A percentile compares a stretch with the other conserved stretches of the same genome.
Conservation (phyloP, 2,888 invertebrate species). For the Penaeus monodon region DNA sequence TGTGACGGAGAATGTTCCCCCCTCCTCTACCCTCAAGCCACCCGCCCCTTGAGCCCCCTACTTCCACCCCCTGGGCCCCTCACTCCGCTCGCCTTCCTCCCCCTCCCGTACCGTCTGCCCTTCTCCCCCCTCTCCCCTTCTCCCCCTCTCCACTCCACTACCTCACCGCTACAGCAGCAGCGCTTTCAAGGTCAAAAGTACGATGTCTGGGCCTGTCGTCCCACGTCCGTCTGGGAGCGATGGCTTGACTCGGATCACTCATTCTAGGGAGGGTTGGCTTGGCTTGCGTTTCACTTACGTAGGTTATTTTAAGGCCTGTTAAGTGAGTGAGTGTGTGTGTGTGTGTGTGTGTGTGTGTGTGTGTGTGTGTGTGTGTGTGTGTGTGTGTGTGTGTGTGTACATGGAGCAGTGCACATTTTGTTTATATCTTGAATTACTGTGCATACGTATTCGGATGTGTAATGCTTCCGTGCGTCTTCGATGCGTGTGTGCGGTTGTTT, state of each 20-base stretch:
- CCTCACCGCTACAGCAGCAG: conserved; percentile 30
- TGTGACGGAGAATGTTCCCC: not conserved
- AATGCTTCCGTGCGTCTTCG: no score
- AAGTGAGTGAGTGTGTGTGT: not conserved
- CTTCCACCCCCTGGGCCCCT: not conserved
- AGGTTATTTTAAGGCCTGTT: no score
- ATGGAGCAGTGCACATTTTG: not conserved
- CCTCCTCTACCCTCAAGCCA: not conserved
- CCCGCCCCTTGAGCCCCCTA: conserved; percentile 11
- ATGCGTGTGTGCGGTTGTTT: not conserved
- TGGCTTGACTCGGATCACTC: conserved; percentile 37
- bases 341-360: not conserved
- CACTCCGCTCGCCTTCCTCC: not conserved
- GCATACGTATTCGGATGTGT: not conserved
- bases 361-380: not conserved
- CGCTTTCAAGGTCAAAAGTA: conserved; percentile 64
- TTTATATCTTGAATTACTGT: not conserved
- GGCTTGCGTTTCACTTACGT: no score
- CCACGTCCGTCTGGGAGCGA: conserved; percentile 15
- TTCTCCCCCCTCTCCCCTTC: conserved; percentile 4
- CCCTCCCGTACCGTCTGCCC: not conserved
- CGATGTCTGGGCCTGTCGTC: conserved; percentile 34
- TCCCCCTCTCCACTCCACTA: conserved; percentile 16
- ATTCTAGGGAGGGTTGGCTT: no score
- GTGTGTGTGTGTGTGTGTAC: not conserved